Percentiles rank a stretch among this genome's conserved stretches.
Conservation (phyloP, 2,888 invertebrate species). For the Stenodema calcarata region DNA sequence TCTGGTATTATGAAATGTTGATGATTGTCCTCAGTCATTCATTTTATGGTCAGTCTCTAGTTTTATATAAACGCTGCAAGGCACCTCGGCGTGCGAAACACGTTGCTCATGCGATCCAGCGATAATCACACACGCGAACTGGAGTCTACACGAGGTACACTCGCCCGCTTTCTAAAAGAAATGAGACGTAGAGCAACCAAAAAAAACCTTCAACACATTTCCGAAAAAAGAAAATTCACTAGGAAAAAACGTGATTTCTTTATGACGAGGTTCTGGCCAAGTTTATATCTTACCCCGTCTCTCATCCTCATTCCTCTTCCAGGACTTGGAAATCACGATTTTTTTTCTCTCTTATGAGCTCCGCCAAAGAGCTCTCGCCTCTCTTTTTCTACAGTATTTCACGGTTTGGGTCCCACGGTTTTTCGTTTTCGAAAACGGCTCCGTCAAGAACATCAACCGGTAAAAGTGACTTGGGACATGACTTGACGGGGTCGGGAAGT, state of each 20-base stretch:
- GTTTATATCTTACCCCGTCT: neutral
- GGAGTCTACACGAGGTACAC: neutral
- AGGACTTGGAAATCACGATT: conserved; percentile 3
- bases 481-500: neutral
- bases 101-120: neutral
- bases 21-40: too few species aligned
- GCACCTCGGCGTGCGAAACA: neutral
- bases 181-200: neutral
- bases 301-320: neutral
- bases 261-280: neutral
- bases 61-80: neutral
- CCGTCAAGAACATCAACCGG: neutral
- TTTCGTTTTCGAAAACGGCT: neutral
- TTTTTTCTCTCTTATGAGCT: neutral
- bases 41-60: neutral
- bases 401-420: conserved; percentile 12
- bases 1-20: too few species aligned
- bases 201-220: neutral
- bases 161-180: neutral
- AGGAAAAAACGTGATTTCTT: neutral
- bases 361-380: neutral
- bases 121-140: conserved; percentile 6
- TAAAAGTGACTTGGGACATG: neutral
- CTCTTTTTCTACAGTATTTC: neutral
- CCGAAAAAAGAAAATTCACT: neutral